phyloP scores from a whole-genome alignment of 2,888 invertebrate genomes.

The Erannis defoliaria region DNA sequence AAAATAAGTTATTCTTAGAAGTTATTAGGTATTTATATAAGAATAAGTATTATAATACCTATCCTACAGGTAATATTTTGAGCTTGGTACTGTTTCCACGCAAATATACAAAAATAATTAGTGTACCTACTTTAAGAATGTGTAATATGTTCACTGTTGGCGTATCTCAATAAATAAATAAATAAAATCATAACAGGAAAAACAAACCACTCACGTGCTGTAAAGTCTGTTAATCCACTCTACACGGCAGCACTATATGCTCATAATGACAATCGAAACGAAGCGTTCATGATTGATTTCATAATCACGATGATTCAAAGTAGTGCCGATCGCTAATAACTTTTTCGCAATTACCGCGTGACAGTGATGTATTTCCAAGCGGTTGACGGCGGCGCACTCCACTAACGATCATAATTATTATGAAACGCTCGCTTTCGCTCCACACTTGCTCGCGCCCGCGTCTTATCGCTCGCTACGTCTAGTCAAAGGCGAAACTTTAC shows the following conservation, averaged over 20 bases:
- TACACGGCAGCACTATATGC: constrained; percentile 1
- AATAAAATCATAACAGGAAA: background rate
- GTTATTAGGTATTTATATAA: no score
- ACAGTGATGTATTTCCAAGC: constrained; percentile 54
- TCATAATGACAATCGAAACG: constrained; percentile 32
- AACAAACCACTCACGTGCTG: background rate
- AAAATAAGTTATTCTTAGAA: no score
- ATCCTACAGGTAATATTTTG: no score
- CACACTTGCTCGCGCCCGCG: constrained; percentile 42
- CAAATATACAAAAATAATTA: no score
- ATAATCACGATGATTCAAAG: constrained; percentile 36
- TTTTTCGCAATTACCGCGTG: constrained; percentile 51
- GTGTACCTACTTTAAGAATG: no score
- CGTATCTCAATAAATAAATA: no score
- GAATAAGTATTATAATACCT: no score
- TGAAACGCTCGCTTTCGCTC: constrained; percentile 54
- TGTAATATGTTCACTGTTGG: no score
- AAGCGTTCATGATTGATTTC: constrained; percentile 42
- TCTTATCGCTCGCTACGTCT: constrained; percentile 42
- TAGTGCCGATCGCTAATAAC: constrained; percentile 49
- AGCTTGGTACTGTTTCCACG: no score
- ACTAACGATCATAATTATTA: constrained; percentile 68
- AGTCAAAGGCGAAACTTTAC: constrained; percentile 75
- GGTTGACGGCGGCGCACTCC: constrained; percentile 43
- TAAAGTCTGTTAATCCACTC: constrained; percentile 17